Evolutionary conservation across 2,888 invertebrate genomes (phyloP).

Genomic region (Bibio marci): DNA sequence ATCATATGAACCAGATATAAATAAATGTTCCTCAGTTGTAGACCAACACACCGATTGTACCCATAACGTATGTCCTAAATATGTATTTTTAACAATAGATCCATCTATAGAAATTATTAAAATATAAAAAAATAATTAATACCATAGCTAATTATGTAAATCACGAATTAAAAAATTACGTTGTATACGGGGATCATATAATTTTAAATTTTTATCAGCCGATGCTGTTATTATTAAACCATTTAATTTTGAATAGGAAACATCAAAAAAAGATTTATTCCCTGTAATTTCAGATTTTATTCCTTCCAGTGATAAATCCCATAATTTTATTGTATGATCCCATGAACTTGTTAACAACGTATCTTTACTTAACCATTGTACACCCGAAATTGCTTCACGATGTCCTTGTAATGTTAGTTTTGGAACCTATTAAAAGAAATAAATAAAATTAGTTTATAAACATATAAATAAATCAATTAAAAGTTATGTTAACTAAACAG

Average conservation of each 20-base stretch:
- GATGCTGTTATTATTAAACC: conserved; percentile 67
- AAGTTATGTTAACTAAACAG: not conserved
- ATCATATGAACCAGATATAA: conserved; percentile 88
- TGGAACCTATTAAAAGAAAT: conserved; percentile 42
- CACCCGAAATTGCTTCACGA: conserved; percentile 72
- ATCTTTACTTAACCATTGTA: conserved; percentile 65
- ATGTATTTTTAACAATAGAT: conserved; percentile 69
- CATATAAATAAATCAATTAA: conserved; percentile 1
- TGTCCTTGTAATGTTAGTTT: conserved; percentile 81
- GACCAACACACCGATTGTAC: conserved; percentile 86
- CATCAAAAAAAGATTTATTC: conserved; percentile 78
- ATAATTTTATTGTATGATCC: conserved; percentile 89
- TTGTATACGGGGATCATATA: conserved; percentile 82
- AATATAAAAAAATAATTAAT: conserved; percentile 2
- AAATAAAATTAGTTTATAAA: conserved; percentile 3
- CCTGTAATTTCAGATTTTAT: conserved; percentile 71
- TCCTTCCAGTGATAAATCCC: conserved; percentile 79
- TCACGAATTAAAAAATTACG: conserved; percentile 32
- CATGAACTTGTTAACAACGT: conserved; percentile 76
- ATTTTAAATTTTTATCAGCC: conserved; percentile 74
- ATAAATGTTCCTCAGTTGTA: conserved; percentile 58
- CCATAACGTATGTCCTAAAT: conserved; percentile 76
- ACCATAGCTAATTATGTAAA: not conserved
- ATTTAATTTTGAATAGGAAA: conserved; percentile 65
- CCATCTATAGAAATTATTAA: conserved; percentile 45